Evolutionary conservation across 2,113 vertebrate species (phyloP).

Genomic region (Hippoglossus stenolepis): DNA sequence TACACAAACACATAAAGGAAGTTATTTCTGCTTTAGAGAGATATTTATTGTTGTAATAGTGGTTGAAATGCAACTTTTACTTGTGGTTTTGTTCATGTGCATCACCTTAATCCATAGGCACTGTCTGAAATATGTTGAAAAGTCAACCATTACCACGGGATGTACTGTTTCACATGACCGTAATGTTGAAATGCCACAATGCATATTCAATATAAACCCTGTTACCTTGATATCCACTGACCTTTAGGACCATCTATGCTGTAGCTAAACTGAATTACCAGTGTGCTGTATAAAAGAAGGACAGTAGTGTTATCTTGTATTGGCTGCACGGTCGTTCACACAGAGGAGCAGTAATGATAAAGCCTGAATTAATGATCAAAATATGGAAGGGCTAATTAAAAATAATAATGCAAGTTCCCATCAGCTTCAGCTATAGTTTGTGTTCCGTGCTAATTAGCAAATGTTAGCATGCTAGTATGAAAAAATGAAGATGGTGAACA

Average conservation of each 20-base stretch:
- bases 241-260: not conserved
- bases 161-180: not conserved
- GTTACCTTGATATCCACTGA: not conserved
- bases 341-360: not conserved
- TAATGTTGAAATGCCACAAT: not conserved
- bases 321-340: not conserved
- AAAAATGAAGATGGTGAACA: not conserved
- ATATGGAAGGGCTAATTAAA: slow-evolving; percentile 10
- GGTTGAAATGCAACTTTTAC: no score
- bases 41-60: no score
- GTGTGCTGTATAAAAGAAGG: not conserved
- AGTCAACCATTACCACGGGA: not conserved
- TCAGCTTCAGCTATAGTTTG: not conserved
- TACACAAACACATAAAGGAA: not conserved
- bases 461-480: not conserved
- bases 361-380: not conserved
- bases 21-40: not conserved
- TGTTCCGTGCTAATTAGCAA: not conserved
- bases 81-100: not conserved
- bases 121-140: not conserved
- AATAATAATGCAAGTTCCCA: not conserved
- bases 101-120: not conserved
- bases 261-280: not conserved
- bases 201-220: no score
- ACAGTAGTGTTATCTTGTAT: not conserved